Evolutionary conservation across 1,140 invertebrate species (phyloP), one percentile per base, ranked within the genome.

Genomic region (Microplitis demolitor): DNA sequence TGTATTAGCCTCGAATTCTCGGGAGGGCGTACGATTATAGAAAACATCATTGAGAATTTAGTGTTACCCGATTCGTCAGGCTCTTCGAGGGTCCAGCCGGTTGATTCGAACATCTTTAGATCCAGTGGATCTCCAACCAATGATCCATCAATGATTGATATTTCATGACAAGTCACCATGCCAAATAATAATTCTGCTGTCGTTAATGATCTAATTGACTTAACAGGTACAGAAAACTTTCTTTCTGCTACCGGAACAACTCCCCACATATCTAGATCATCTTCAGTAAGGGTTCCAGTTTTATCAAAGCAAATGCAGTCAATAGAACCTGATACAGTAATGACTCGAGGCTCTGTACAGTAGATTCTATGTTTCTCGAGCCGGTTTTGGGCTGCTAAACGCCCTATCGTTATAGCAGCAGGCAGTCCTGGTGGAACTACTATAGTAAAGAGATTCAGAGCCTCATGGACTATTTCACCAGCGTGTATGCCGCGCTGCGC

Each of bases 291-390:
- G 1, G 97, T 99, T 39, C 97, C 97, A 69, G 97, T 99, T 92
- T 98, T 99, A 85, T 98, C 97, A 88, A 98, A 99, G 82, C 96
- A 97, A 79, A 98, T 92, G 76, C 95, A 93, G 87, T 99, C 96
- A 39, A 98, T 89, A 66, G 95, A 96, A 1, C 97, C 91, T 66
- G 92, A 94, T 24, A 97, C 92, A 80, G 97, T 97, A 74, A 98
- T 98, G 0, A 93, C 90, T 4, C 93, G 90, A 4, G 97, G 96
- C 76, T 94, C 96, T 51, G 97, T 97, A 78, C 97, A 98, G 83
- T 93, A 98, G 78, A 98, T 96, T 66, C 90, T 89, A 67, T 93
- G 91, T 24, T 90, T 91, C 82, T 93, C 91, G 14, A 98, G 86
- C 3, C 97, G 88, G 71, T 88, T 90, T 85, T 98, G 95, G 45